Evolutionary conservation across 2,888 invertebrate species (phyloP), one percentile per base, ranked within the genome.

Genomic region (Heliconius erato): DNA sequence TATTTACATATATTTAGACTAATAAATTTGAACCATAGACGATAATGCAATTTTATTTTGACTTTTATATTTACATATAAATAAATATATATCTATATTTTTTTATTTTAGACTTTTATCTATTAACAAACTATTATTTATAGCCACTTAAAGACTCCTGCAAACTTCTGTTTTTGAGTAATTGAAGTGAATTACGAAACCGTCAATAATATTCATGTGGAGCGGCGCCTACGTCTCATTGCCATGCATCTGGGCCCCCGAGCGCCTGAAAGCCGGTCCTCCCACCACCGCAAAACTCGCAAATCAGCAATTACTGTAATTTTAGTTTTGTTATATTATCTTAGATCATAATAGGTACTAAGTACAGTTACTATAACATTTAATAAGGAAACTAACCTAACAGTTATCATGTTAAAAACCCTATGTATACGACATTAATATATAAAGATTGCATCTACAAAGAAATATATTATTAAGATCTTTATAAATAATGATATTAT

Each of bases 221-320:
- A 92, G 88, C 85, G 85, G 85, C 90, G 90, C 95, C 94, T 91
- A 94, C 95, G 91, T 91, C 82, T 91, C 90, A 92, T 94, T 92
- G 91, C 89, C 90, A 93, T 94, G 94, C 91, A 92, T 90, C 91
- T 91, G 88, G 91, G 91, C 89, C 91, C 87, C 87, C 85, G 86
- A 91, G 91, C 92, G 91, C 89, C 89, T 88, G 82, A 84, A 85
- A 86, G 87, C 92, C 90, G 91, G 92, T 92, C 89, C 94, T 90
- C 94, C 94, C 92, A 94, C 94, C 68, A 40, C 19, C n/a, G 44
- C 44, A 1, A 49, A 26, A 74, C 80, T 80, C 83, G 69, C 78
- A 80, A 84, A 82, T 68, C 80, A 76, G 76, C 76, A 80, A 81
- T 65, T 65, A 77, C 35, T 78, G 40, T 81, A 65, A 44, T 44